Conservation (phyloP, 64 coral and sea anemone species). For the Anthopleura sola region DNA sequence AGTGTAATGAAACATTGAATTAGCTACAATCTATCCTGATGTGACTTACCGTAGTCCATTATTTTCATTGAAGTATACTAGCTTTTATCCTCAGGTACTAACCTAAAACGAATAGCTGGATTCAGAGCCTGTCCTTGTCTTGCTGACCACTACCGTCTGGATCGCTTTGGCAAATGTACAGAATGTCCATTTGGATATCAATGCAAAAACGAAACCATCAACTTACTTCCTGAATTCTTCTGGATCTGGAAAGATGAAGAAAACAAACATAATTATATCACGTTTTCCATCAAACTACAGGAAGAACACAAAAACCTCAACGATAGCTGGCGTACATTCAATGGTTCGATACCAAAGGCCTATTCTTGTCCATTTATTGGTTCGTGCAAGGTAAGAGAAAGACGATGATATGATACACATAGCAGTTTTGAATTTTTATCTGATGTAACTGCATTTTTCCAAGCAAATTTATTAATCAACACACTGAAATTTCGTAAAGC, state of each 20-base stretch:
- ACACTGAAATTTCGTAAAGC: too few relatives aligned
- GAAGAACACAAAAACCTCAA: not conserved
- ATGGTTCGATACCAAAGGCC: slow-evolving; percentile 14
- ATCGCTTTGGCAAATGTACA: slow-evolving; percentile 43
- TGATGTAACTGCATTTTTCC: not conserved
- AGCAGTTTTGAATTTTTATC: not conserved
- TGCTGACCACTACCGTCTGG: slow-evolving; percentile 23
- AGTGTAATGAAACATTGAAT: too few relatives aligned
- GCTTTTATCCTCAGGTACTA: slow-evolving; percentile 23
- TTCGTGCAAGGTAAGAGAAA: slow-evolving; percentile 15
- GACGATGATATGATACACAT: not conserved
- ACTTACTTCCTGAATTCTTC: slow-evolving; percentile 30
- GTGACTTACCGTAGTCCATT: too few relatives aligned
- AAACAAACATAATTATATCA: slow-evolving; percentile 9
- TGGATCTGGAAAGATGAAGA: slow-evolving; percentile 38
- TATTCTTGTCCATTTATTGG: slow-evolving; percentile 34
- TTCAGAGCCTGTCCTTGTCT: slow-evolving; percentile 61
- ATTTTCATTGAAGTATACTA: too few relatives aligned
- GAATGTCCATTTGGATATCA: slow-evolving; percentile 27
- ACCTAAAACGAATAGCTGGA: slow-evolving; percentile 11
- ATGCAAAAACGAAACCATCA: slow-evolving; percentile 46
- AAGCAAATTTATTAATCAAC: not conserved
- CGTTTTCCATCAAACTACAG: slow-evolving; percentile 31
- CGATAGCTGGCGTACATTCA: not conserved
- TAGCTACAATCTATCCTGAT: too few relatives aligned